These are phyloP conservation scores for Protaetia brevitarsis DNA, from an alignment of 1,140 invertebrate genomes.

Conservation along the genomic window DNA sequence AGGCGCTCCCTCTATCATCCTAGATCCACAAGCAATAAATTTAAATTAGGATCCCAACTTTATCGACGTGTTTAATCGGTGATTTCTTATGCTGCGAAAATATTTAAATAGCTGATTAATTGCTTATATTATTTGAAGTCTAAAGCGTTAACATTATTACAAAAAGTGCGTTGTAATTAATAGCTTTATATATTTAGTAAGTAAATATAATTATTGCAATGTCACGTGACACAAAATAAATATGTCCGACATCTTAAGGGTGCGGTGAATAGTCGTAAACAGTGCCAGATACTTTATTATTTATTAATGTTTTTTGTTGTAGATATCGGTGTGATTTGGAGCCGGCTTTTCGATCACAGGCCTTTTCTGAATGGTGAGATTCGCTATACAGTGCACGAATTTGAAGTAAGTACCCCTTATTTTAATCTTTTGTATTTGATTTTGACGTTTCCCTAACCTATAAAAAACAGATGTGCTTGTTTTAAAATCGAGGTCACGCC, in stretches of 20 bases:
- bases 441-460: conserved; percentile 24
- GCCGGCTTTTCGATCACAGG: conserved; percentile 78
- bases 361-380: conserved; percentile 82
- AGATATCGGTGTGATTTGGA: conserved; percentile 81
- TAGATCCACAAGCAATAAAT: too few species aligned
- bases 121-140: too few species aligned
- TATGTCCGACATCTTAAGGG: conserved; percentile 36
- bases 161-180: too few species aligned
- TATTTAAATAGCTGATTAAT: too few species aligned
- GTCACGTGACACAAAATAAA: conserved; percentile 9
- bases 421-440: conserved; percentile 9
- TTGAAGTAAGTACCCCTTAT: conserved; percentile 62
- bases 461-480: neutral
- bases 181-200: too few species aligned
- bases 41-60: too few species aligned
- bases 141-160: too few species aligned
- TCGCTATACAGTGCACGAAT: conserved; percentile 75
- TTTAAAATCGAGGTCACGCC: too few species aligned
- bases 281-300: conserved; percentile 14
- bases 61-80: too few species aligned
- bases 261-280: conserved; percentile 26
- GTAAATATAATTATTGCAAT: neutral
- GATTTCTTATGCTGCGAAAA: too few species aligned
- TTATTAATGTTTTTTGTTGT: conserved; percentile 31
- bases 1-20: too few species aligned